These are phyloP conservation scores for Podargus strigoides DNA, from an alignment of 2,797 vertebrate species.

Conservation along the genomic window DNA sequence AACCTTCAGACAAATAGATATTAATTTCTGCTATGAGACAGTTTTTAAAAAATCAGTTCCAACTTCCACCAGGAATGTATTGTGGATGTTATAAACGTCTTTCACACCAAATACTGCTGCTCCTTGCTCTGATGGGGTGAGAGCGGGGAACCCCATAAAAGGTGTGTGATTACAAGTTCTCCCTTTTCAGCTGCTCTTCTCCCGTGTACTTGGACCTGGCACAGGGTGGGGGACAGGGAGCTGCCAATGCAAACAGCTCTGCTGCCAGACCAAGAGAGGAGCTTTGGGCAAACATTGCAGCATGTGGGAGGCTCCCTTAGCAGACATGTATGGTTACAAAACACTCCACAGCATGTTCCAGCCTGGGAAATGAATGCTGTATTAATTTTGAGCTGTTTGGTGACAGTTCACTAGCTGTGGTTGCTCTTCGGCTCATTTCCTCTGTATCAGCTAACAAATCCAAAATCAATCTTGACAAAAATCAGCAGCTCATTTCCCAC, in stretches of 20 bases:
- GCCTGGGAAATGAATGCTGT: neutral
- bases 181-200: neutral
- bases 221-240: neutral
- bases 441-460: neutral
- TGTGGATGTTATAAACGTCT: neutral
- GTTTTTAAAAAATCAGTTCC: neutral
- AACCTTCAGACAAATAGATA: neutral
- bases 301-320: neutral
- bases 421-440: neutral
- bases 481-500: neutral
- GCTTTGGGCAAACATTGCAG: neutral
- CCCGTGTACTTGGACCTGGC: neutral
- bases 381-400: neutral
- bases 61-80: neutral
- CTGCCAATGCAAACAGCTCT: neutral
- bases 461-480: neutral
- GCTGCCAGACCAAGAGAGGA: neutral
- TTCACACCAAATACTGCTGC: neutral
- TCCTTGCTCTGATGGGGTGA: neutral
- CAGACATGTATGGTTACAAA: neutral
- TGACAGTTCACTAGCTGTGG: neutral
- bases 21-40: neutral
- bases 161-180: neutral
- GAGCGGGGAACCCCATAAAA: neutral
- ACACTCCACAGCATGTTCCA: neutral